Conservation (phyloP, 2,797 vertebrate species). For the Meda fulgida region DNA sequence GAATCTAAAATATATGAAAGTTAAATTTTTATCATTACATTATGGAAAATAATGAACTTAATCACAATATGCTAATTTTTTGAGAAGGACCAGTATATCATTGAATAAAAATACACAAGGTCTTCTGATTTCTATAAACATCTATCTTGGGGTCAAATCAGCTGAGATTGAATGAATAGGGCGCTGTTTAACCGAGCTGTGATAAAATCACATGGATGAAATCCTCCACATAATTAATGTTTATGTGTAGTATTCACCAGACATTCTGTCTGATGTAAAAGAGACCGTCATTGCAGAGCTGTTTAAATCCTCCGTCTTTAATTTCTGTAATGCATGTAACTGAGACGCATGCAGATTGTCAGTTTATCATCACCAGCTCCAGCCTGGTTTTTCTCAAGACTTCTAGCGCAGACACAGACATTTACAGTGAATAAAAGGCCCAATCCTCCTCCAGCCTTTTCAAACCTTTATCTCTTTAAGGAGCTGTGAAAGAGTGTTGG, state of each 20-base stretch:
- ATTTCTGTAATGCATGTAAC: neutral
- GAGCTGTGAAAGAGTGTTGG: slow-evolving; percentile 11
- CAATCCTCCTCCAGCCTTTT: neutral
- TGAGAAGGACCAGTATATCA: no score
- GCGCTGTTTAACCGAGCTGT: neutral
- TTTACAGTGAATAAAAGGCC: slow-evolving; percentile 30
- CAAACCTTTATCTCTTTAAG: slow-evolving; percentile 3
- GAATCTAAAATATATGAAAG: no score
- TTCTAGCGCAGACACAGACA: neutral
- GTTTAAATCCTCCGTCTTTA: neutral
- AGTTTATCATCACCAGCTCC: slow-evolving; percentile 8
- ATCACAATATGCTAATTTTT: no score
- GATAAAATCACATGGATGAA: neutral
- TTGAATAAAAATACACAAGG: neutral
- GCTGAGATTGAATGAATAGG: slow-evolving; percentile 20
- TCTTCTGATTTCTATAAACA: slow-evolving; percentile 9
- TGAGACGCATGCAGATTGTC: slow-evolving; percentile 2
- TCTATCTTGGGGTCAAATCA: neutral
- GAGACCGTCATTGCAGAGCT: neutral
- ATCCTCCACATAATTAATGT: slow-evolving; percentile 11
- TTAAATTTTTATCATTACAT: no score
- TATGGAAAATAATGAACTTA: no score
- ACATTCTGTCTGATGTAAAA: slow-evolving; percentile 6
- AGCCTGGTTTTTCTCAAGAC: neutral
- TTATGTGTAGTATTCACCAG: neutral